These are phyloP conservation scores for Climacteris rufus DNA, from an alignment of 2,113 vertebrate species.

Conservation along the genomic window DNA sequence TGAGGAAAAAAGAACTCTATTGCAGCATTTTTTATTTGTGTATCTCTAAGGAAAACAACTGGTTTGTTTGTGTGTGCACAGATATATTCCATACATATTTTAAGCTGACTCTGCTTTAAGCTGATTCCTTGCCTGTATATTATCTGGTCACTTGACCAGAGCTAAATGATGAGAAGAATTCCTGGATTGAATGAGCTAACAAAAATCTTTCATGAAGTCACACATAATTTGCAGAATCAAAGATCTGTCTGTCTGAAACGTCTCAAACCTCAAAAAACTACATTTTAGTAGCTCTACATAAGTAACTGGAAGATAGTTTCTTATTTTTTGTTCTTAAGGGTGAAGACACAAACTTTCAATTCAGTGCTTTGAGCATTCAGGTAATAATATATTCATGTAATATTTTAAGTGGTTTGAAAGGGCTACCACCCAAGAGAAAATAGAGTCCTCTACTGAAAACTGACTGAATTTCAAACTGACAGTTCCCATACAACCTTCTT, in stretches of 20 bases:
- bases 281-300: not conserved
- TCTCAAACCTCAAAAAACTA: not conserved
- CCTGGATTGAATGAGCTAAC: not conserved
- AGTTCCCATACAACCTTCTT: not conserved
- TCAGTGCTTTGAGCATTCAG: not conserved
- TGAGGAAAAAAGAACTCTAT: not conserved
- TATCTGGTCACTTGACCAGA: not conserved
- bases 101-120: not conserved
- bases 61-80: not conserved
- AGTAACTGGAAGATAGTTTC: not conserved
- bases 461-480: not conserved
- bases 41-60: not conserved
- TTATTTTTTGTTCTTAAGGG: not conserved
- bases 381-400: not conserved
- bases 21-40: not conserved
- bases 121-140: not conserved
- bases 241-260: not conserved
- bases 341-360: not conserved
- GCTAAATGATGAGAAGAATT: not conserved
- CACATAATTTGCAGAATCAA: not conserved
- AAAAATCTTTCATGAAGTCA: not conserved
- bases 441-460: not conserved
- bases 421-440: not conserved
- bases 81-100: not conserved
- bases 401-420: not conserved